Percentiles rank a stretch among this genome's conserved stretches.
Evolutionary conservation across 2,888 invertebrate species (phyloP).

Genomic region (Tachina lurida): DNA sequence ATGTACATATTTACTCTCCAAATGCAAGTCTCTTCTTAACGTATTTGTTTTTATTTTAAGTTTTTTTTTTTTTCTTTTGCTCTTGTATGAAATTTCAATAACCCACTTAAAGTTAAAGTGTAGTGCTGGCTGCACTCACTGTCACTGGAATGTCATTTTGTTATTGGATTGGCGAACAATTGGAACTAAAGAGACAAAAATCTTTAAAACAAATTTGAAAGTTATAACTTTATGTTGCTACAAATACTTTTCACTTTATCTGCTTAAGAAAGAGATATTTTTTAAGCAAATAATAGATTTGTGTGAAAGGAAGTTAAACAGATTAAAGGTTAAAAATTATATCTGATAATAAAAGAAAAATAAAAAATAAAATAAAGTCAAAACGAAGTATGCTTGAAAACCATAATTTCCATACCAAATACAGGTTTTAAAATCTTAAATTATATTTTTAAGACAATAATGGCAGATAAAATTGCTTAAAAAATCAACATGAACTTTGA

Average conservation of each 20-base stretch:
- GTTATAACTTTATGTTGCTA: background rate
- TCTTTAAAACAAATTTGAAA: background rate
- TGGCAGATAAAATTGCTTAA: too few species aligned
- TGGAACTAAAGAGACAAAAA: conserved; percentile 1
- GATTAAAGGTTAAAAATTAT: too few species aligned
- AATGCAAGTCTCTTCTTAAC: background rate
- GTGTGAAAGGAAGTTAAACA: background rate
- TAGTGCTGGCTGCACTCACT: conserved; percentile 30
- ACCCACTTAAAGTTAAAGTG: conserved; percentile 55
- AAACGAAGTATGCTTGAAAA: too few species aligned
- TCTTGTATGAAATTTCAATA: conserved; percentile 45
- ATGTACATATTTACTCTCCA: conserved; percentile 6
- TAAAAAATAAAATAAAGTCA: too few species aligned
- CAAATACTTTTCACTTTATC: background rate
- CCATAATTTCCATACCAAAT: too few species aligned
- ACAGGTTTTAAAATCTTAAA: too few species aligned
- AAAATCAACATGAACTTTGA: too few species aligned
- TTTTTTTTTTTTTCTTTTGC: conserved; percentile 33
- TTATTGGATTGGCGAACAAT: background rate
- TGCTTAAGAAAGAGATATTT: background rate
- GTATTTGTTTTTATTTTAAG: conserved; percentile 33
- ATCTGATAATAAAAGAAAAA: too few species aligned
- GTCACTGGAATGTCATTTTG: conserved; percentile 45
- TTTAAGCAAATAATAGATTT: background rate
- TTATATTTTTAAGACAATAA: too few species aligned